Evolutionary conservation across 2,113 vertebrate genomes (phyloP), one percentile per base, ranked within the genome.

Genomic region (Malurus elegans): DNA sequence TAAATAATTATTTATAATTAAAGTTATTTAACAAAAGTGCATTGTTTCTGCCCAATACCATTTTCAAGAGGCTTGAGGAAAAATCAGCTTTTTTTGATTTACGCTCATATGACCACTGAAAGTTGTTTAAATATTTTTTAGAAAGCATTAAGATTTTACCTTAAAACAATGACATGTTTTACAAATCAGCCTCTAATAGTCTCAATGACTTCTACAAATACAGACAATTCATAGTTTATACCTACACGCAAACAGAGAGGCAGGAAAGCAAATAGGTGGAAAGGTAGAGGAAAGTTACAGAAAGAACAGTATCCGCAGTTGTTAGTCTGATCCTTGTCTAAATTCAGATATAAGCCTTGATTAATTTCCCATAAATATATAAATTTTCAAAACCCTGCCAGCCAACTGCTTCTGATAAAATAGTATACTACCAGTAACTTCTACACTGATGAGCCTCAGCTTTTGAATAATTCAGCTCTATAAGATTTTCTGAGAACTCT

Each of bases 401-500:
- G 6, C 28, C 8, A 64, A 40, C 8, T 38, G 5, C 4, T 75
- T 60, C 65, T 79, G 44, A 82, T 20, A 47, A 79, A 81, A 79
- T 18, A 26, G 5, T n/a, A 25, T 18, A 25, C 8, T 25, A 51
- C 3, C 48, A 18, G 11, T 24, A 16, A 64, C 7, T 28, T 89
- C 11, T 40, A 29, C 24, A 36, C 53, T 18, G 14, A 70, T 34
- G 20, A 76, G 76, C 65, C 60, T 96, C 24, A 36, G 38, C 8
- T 88, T 97, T 86, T 64, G 56, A 66, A 23, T 80, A 42, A 23
- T 36, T 79, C 54, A 92, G 24, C 4, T 62, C 34, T 18, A 38
- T 17, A 91, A 64, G 15, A 95, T 47, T 66, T 97, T 60, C 31
- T 71, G 38, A 9, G 48, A 60, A 81, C 51, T 90, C 32, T 80